These are phyloP conservation scores for Dicerorhinus sumatrensis DNA, from an alignment of 2,113 vertebrate genomes.

Conservation along the genomic window DNA sequence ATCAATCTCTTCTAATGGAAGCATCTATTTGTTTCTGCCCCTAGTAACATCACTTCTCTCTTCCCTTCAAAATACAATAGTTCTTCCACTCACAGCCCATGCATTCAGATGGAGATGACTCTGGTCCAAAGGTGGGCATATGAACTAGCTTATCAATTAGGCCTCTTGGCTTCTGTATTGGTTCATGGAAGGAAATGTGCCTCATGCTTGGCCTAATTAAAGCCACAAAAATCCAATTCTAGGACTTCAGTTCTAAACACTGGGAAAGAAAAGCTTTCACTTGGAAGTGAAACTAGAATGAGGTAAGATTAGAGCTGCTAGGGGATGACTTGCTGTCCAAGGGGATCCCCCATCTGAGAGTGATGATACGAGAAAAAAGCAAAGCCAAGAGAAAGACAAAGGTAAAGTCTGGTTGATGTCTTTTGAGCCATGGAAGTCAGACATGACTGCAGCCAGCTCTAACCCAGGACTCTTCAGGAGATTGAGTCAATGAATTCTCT, in stretches of 20 bases:
- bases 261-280: background rate
- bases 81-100: background rate
- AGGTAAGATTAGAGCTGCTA: background rate
- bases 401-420: background rate
- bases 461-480: background rate
- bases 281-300: background rate
- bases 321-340: background rate
- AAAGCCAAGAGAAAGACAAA: background rate
- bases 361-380: background rate
- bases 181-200: background rate
- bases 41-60: background rate
- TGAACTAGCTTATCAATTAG: background rate
- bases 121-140: background rate
- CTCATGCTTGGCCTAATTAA: background rate
- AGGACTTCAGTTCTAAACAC: background rate
- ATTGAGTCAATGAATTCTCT: background rate
- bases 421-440: background rate
- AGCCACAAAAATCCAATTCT: background rate
- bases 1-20: background rate
- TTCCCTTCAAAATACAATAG: background rate
- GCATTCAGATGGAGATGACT: background rate
- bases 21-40: background rate
- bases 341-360: background rate
- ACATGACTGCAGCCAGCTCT: background rate
- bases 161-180: background rate